Conservation (phyloP, 2,113 vertebrate genomes). For the Rhipidura dahli region DNA sequence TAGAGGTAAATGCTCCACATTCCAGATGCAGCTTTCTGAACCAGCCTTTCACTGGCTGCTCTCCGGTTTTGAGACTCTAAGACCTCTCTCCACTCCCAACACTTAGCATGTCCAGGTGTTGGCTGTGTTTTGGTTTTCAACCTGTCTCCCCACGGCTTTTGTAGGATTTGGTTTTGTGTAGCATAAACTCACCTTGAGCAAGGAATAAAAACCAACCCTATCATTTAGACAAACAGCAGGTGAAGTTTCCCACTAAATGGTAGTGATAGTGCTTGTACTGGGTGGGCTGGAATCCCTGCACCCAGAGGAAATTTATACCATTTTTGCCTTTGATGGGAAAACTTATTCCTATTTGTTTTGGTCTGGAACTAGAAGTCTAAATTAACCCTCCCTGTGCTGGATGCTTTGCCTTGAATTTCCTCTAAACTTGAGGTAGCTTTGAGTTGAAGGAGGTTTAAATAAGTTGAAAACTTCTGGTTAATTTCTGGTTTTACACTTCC, state of each 20-base stretch:
- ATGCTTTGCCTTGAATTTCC: not conserved
- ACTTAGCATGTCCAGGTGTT: not conserved
- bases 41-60: not conserved
- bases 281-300: not conserved
- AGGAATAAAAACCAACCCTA: not conserved
- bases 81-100: not conserved
- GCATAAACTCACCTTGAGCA: not conserved
- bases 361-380: not conserved
- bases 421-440: not conserved
- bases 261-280: not conserved
- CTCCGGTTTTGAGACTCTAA: not conserved
- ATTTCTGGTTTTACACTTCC: not conserved
- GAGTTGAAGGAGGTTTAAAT: not conserved
- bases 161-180: conserved; percentile 39
- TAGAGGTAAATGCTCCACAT: conserved; percentile 58
- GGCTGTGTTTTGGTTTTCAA: conserved; percentile 3
- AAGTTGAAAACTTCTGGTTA: not conserved
- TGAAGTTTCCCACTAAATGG: not conserved
- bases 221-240: not conserved
- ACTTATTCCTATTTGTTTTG: not conserved
- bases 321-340: not conserved
- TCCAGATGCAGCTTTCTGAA: conserved; percentile 39
- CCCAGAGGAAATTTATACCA: not conserved
- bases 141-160: conserved; percentile 62
- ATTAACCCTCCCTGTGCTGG: not conserved